Percentiles rank a stretch among this genome's conserved stretches.
Conservation (phyloP, 2,888 invertebrate genomes). For the Leptopterna dolabrata region DNA sequence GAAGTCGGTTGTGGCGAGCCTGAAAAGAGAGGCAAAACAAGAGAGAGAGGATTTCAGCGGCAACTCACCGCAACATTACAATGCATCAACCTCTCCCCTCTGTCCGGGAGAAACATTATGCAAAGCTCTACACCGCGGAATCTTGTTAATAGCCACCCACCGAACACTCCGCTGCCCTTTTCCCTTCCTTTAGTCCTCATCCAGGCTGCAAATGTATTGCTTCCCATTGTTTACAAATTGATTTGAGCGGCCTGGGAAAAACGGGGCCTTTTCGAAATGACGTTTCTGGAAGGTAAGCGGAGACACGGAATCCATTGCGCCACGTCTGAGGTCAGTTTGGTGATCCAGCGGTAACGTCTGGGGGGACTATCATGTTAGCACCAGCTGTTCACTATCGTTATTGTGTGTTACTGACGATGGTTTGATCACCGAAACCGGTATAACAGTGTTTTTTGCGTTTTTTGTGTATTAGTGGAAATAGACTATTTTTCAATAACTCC, state of each 20-base stretch:
- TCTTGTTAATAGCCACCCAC: conserved; percentile 19
- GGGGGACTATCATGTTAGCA: too few relatives aligned
- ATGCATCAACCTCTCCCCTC: conserved; percentile 27
- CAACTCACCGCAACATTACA: conserved; percentile 24
- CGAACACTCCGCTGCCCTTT: neutral
- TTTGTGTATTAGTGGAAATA: too few relatives aligned
- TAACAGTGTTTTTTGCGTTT: too few relatives aligned
- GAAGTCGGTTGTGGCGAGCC: neutral
- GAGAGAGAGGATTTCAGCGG: conserved; percentile 13
- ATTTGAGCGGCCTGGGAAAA: neutral
- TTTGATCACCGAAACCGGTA: too few relatives aligned
- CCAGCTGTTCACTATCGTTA: too few relatives aligned
- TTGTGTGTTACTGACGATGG: too few relatives aligned
- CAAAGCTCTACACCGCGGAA: conserved; percentile 26
- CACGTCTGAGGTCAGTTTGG: too few relatives aligned
- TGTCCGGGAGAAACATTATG: conserved; percentile 9
- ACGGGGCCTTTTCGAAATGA: neutral
- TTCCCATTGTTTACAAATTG: conserved; percentile 14
- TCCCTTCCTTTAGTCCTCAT: neutral
- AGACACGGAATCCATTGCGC: neutral
- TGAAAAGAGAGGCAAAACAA: neutral
- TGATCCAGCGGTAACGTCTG: too few relatives aligned
- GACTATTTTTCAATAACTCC: too few relatives aligned
- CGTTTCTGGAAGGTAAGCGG: neutral
- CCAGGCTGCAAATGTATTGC: conserved; percentile 17